Evolutionary conservation across 2,888 invertebrate species (phyloP), one percentile per base, ranked within the genome.

Genomic region (Choreutis nemorana): DNA sequence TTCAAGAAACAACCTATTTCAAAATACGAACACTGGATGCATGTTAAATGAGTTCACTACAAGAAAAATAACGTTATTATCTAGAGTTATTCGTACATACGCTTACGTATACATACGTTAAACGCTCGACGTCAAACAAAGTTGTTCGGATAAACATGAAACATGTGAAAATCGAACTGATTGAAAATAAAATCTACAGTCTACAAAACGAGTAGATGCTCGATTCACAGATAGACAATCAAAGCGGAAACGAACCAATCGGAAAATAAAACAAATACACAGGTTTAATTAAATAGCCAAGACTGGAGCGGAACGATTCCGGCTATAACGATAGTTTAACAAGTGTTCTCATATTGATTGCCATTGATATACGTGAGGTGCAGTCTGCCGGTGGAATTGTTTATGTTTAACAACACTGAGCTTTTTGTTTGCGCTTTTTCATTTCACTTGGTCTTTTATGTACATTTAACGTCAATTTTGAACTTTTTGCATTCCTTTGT

Each of bases 211-310:
- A 8, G 18, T 18, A 18, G 18, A 18, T 18, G 18, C 8, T 18
- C 18, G 4, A 8, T 18, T 18, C 8, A 18, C 18, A 18, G 51
- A 49, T 57, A 49, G 58, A 61, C 64, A 68, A 66, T 71, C 71
- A 70, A 75, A 70, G 67, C 56, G 59, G 58, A 55, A 53, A 52
- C 50, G 50, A 50, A 51, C 50, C 66, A 57, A 67, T 70, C 63
- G 64, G 58, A 58, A 73, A 72, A 75, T 73, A 73, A 77, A 75
- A 77, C 68, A 73, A 75, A 70, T 73, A 75, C n/a, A 67, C 72
- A 72, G 66, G 65, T 77, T 78, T 78, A 78, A 78, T 77, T 78
- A 77, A 78, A 78, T 75, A 56, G 70, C 60, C 60, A 70, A 67
- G 66, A 67, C 50, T 47, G 47, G 32, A 28, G 44, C 44, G 48